Conservation (phyloP, 1,140 invertebrate genomes). For the Diabrotica virgifera region DNA sequence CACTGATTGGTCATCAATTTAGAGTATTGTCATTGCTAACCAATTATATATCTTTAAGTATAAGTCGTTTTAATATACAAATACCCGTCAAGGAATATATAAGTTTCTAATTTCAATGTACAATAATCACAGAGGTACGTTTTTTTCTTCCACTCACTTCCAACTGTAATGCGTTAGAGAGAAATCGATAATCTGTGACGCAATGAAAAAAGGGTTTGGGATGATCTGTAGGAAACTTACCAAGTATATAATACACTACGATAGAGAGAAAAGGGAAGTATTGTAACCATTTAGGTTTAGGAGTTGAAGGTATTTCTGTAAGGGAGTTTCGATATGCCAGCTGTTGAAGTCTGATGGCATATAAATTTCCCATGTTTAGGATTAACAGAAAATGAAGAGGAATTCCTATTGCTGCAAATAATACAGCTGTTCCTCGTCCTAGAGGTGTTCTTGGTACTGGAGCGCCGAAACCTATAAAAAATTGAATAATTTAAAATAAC, state of each 20-base stretch:
- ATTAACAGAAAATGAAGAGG: constrained; percentile 62
- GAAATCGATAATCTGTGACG: no score
- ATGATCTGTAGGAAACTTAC: background rate
- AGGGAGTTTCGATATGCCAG: constrained; percentile 40
- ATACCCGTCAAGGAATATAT: no score
- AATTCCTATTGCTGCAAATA: constrained; percentile 60
- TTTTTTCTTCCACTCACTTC: no score
- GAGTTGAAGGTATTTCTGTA: constrained; percentile 31
- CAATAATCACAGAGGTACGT: no score
- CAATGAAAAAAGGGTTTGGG: background rate
- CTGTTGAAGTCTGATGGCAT: constrained; percentile 55
- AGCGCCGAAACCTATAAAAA: constrained; percentile 57
- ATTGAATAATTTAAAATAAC: no score
- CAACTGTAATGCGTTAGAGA: no score
- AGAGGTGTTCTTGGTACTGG: constrained; percentile 58
- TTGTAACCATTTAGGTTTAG: constrained; percentile 47
- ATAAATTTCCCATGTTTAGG: constrained; percentile 58
- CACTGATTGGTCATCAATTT: no score
- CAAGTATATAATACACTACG: constrained; percentile 55
- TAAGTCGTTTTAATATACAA: no score
- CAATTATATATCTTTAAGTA: no score
- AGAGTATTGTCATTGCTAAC: no score
- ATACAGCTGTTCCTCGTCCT: constrained; percentile 56
- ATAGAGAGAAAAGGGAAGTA: constrained; percentile 50
- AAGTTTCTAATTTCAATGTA: no score